phyloP scores from a whole-genome alignment of 2,888 invertebrate species.

The Aphrophora alni region DNA sequence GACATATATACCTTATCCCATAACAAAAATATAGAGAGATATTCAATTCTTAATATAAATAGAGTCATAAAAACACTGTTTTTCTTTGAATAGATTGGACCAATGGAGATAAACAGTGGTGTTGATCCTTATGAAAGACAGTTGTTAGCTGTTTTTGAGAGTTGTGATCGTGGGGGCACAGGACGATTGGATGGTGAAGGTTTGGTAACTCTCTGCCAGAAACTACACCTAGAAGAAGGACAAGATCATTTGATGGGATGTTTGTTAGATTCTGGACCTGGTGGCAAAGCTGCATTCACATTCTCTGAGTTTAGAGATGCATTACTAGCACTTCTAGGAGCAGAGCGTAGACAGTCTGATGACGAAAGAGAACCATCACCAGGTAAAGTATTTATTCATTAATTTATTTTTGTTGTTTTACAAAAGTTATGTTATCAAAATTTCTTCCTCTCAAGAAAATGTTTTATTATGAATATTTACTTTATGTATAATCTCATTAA shows the following conservation, averaged over 20 bases:
- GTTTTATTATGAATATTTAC: not conserved
- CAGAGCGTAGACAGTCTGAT: conserved; percentile 45
- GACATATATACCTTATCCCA: no score
- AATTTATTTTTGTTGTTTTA: conserved; percentile 3
- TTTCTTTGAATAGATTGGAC: not conserved
- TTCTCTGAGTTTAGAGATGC: conserved; percentile 81
- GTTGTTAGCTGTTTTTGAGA: conserved; percentile 79
- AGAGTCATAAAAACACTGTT: not conserved
- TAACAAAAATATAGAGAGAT: not conserved
- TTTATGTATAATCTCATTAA: no score
- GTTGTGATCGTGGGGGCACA: conserved; percentile 73
- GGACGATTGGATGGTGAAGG: conserved; percentile 72
- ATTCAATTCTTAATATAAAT: not conserved
- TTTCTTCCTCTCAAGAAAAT: conserved; percentile 31
- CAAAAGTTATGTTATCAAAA: not conserved
- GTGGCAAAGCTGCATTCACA: conserved; percentile 62
- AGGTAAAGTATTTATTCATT: conserved; percentile 59
- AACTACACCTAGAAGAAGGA: conserved; percentile 78
- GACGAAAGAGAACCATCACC: conserved; percentile 53
- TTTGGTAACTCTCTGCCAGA: conserved; percentile 72
- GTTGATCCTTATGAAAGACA: conserved; percentile 81
- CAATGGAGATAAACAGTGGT: conserved; percentile 18
- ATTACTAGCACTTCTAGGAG: conserved; percentile 67
- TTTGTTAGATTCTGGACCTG: conserved; percentile 58
- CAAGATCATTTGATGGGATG: conserved; percentile 67